Evolutionary conservation across 2,113 vertebrate species (phyloP).

Genomic region (Anarrhichthys ocellatus): DNA sequence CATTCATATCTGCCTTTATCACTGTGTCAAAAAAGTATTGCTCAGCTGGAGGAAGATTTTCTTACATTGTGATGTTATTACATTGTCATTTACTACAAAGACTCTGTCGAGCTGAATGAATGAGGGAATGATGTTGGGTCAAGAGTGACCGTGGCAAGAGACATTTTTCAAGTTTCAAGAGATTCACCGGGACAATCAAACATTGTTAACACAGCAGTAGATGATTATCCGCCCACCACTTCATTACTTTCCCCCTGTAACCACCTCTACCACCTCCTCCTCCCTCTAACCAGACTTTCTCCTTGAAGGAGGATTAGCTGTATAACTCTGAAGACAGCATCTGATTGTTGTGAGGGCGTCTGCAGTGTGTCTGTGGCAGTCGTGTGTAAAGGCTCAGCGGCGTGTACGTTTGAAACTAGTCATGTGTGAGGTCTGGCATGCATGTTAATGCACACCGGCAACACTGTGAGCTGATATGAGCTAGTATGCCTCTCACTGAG

Average conservation of each 20-base stretch:
- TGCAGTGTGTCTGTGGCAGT: conserved; percentile 53
- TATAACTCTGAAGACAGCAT: conserved; percentile 32
- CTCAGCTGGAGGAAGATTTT: not conserved
- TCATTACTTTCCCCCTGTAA: not conserved
- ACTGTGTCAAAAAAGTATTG: not conserved
- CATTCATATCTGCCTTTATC: not conserved
- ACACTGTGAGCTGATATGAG: conserved; percentile 37
- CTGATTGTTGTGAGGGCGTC: conserved; percentile 42
- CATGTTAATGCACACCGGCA: conserved; percentile 26
- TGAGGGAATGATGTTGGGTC: not conserved
- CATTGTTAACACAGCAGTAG: not conserved
- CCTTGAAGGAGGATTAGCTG: conserved; percentile 42
- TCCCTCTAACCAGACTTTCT: conserved; percentile 12
- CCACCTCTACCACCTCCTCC: not conserved
- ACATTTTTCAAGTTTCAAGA: not conserved
- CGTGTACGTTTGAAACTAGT: conserved; percentile 20
- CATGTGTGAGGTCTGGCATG: conserved; percentile 55
- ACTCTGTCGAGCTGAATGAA: not conserved
- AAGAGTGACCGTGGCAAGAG: not conserved
- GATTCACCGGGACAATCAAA: conserved; percentile 1
- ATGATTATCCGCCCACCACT: not conserved
- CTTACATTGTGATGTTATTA: not conserved
- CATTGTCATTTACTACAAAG: not conserved
- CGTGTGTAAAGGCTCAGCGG: conserved; percentile 38
- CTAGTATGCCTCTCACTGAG: conserved; percentile 21